Conservation (phyloP, 2,113 vertebrate genomes). For the Heloderma charlesbogerti region DNA sequence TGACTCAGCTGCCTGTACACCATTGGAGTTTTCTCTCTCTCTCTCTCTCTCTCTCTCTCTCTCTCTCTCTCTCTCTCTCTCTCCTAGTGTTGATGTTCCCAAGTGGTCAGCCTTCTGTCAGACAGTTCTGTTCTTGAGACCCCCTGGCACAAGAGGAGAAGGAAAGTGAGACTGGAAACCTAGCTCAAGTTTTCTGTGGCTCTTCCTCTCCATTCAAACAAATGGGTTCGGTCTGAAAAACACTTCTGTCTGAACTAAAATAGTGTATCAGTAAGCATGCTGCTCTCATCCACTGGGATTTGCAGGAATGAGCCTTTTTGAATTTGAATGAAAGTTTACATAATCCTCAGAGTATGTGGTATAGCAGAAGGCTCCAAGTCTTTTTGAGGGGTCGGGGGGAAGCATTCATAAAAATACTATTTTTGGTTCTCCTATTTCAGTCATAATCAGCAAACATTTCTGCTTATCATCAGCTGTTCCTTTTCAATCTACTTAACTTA, state of each 20-base stretch:
- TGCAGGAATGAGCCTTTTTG: background rate
- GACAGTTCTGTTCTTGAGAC: background rate
- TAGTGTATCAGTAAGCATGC: background rate
- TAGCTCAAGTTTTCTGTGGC: background rate
- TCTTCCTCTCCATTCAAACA: background rate
- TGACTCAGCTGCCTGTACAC: background rate
- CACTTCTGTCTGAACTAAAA: background rate
- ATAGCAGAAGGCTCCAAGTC: background rate
- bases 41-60: background rate
- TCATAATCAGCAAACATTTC: slow-evolving; percentile 7
- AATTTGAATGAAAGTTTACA: background rate
- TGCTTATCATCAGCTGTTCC: background rate
- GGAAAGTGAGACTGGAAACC: background rate
- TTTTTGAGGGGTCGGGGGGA: background rate
- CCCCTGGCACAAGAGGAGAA: background rate
- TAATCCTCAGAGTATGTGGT: background rate
- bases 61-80: background rate
- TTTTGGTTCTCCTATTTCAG: background rate
- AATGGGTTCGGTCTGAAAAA: background rate
- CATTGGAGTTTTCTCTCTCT: background rate
- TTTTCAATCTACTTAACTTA: background rate
- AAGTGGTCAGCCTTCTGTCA: background rate
- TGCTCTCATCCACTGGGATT: background rate
- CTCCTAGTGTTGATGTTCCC: background rate
- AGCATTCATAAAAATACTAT: background rate